These are phyloP conservation scores for Thomomys bottae DNA, from an alignment of 2,113 vertebrate genomes.

Conservation along the genomic window DNA sequence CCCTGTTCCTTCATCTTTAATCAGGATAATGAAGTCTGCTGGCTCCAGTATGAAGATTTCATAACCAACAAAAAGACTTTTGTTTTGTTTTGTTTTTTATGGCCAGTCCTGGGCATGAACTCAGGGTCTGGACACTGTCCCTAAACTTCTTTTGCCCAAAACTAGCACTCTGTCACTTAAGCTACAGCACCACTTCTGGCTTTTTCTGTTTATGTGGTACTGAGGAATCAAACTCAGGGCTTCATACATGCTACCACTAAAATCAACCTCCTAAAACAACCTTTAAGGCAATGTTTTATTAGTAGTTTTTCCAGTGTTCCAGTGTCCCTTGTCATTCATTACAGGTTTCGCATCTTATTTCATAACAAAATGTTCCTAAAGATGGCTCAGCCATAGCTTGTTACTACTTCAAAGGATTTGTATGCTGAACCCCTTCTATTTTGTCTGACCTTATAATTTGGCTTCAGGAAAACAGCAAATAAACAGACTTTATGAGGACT, in stretches of 20 bases:
- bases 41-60: not conserved
- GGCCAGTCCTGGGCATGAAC: too few species aligned
- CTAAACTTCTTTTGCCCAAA: too few species aligned
- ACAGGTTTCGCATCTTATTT: slow-evolving; percentile 59
- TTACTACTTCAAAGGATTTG: slow-evolving; percentile 67
- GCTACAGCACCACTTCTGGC: too few species aligned
- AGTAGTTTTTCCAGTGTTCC: slow-evolving; percentile 48
- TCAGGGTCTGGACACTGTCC: too few species aligned
- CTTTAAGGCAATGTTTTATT: slow-evolving; percentile 45
- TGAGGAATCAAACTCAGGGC: too few species aligned
- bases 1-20: slow-evolving; percentile 36
- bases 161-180: too few species aligned
- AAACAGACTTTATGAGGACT: slow-evolving; percentile 68
- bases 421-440: slow-evolving; percentile 45
- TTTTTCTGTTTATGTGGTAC: too few species aligned
- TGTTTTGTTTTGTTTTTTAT: too few species aligned
- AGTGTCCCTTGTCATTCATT: slow-evolving; percentile 26
- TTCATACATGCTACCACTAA: too few species aligned
- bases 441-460: slow-evolving; percentile 70
- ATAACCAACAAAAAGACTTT: not conserved
- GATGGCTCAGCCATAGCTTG: slow-evolving; percentile 15
- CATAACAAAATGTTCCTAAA: slow-evolving; percentile 45
- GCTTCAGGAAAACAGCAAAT: slow-evolving; percentile 61
- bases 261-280: not conserved
- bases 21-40: not conserved